phyloP scores from a whole-genome alignment of 2,888 invertebrate species.

The Cancer borealis region DNA sequence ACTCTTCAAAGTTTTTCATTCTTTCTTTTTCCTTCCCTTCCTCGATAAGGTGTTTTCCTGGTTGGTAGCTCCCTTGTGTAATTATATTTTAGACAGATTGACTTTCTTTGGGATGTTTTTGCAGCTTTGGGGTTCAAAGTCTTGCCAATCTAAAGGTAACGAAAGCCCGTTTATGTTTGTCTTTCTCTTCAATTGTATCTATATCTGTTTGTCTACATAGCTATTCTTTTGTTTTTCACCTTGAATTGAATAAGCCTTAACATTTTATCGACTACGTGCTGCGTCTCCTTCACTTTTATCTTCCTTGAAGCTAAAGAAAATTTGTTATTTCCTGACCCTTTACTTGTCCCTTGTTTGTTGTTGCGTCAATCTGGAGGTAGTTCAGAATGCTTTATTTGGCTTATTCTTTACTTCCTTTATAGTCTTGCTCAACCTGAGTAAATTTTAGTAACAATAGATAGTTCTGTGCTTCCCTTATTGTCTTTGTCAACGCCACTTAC shows the following conservation, averaged over 20 bases:
- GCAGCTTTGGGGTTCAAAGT: background rate
- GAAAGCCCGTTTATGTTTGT: background rate
- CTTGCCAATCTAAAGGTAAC: background rate
- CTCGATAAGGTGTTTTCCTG: background rate
- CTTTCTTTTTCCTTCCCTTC: background rate
- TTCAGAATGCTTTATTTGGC: background rate
- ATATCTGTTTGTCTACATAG: background rate
- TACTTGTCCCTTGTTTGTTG: background rate
- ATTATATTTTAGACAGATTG: background rate
- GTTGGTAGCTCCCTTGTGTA: background rate
- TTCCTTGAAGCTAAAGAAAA: background rate
- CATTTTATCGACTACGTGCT: background rate
- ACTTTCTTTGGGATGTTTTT: background rate
- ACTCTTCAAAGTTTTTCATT: background rate
- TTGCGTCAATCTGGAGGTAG: background rate
- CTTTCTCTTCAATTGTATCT: background rate
- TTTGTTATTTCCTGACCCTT: background rate
- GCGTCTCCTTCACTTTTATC: conserved; percentile 7
- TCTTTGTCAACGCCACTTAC: background rate
- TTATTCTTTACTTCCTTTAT: conserved; percentile 22
- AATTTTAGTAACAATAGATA: background rate
- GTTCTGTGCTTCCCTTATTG: background rate
- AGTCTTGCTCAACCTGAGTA: background rate
- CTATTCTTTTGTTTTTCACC: background rate
- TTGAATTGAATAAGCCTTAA: background rate